Base-by-base conservation (phyloP, 1,140 invertebrate genomes). In the Ephestia elutella region DNA sequence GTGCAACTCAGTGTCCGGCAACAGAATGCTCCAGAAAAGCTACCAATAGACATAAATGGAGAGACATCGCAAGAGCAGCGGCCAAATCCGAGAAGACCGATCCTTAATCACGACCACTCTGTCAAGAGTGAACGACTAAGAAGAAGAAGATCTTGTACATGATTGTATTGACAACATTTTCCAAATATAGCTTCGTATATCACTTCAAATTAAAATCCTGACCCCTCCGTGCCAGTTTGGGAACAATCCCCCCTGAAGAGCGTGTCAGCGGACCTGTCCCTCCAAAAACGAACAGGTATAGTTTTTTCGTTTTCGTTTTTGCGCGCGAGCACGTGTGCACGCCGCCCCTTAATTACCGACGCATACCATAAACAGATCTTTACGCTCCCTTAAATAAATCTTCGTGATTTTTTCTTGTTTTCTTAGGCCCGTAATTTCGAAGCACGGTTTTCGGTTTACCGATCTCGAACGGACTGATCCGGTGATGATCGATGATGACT, bases 351-450 rank as follows among this genome's bases (percentile, higher is more conserved):
- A 85, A 87, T 85, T 86, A 86, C 80, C 72, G 73, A 83, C 83
- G 80, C 83, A 86, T 86, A 87, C 83, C 83, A 87, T 87, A 87
- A 87, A 87, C 85, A 87, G 80, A 87, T 86, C 82, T 87, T 87
- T 87, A 86, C 85, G 85, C 85, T 86, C 76, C 85, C 80, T 87
- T 86, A 87, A 87, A 87, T 87, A 87, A 87, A 87, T 87, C 85
- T 86, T 85, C 77, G 77, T 53, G 62, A 66, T 53, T 57, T 76
- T 80, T 85, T 80, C 68, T 79, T 87, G 77, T 87, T 86, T 87
- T 87, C 77, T 83, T 84, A 83, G 78, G 81, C 63, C 65, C 67
- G 76, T 82, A 83, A 83, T 86, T 83, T 82, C 38, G 71, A 71
- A 75, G 70, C 73, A 73, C 65, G 70, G 71, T 71, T 75, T 78